Evolutionary conservation across 2,113 vertebrate genomes (phyloP).

Genomic region (Scartelaos histophorus): DNA sequence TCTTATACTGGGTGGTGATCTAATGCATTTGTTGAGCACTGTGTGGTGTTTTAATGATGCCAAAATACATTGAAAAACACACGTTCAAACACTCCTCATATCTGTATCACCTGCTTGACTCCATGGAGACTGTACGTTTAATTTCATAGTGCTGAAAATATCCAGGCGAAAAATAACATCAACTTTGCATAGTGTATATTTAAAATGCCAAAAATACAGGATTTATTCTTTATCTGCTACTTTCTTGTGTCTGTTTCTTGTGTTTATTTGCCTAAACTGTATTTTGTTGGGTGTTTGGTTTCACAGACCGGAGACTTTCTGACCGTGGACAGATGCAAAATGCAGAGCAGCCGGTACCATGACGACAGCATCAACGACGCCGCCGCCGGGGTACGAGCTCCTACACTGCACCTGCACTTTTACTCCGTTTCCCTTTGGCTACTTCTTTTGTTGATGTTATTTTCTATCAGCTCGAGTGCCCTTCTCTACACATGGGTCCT

Average conservation of each 20-base stretch:
- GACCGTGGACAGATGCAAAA: slow-evolving; percentile 72
- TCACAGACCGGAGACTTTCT: slow-evolving; percentile 70
- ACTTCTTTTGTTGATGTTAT: slow-evolving; percentile 28
- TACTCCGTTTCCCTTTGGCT: slow-evolving; percentile 3
- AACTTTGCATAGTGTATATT: no score
- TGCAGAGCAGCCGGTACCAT: slow-evolving; percentile 59
- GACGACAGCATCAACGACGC: slow-evolving; percentile 69
- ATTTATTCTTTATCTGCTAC: no score
- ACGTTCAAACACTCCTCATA: no score
- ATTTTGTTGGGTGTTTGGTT: slow-evolving; percentile 10
- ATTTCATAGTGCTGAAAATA: background rate
- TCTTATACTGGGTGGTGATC: no score
- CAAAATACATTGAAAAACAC: no score
- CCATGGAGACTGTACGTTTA: background rate
- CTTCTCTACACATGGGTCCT: slow-evolving; percentile 27
- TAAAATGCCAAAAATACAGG: no score
- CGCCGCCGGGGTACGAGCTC: slow-evolving; percentile 56
- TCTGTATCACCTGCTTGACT: background rate
- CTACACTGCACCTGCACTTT: slow-evolving; percentile 5
- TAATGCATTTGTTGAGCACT: no score
- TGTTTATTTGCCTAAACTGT: background rate
- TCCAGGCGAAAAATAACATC: no score
- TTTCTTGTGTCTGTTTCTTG: background rate
- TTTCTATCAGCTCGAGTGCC: slow-evolving; percentile 29
- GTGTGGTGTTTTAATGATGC: no score